These are phyloP conservation scores for Myotis myotis DNA, from an alignment of 2,797 vertebrate species.

Conservation along the genomic window DNA sequence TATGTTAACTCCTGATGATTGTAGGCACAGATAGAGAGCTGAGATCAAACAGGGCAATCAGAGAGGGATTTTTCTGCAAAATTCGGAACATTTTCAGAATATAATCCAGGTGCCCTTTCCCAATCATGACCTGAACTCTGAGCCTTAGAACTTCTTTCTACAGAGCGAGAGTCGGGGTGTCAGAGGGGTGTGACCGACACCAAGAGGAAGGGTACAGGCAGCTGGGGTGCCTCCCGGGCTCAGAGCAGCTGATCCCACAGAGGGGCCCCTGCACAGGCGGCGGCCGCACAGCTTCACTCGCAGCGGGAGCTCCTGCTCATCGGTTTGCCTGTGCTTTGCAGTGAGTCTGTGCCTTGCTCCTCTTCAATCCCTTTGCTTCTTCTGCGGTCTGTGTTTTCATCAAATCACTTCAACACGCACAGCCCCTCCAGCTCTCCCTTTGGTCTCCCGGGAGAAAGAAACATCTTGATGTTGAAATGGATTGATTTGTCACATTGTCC, in stretches of 20 bases:
- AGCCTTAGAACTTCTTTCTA: background rate
- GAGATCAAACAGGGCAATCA: background rate
- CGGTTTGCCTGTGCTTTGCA: background rate
- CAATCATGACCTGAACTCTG: background rate
- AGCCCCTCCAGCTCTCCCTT: background rate
- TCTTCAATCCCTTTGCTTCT: background rate
- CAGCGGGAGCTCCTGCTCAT: background rate
- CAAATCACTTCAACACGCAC: background rate
- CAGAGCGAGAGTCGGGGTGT: background rate
- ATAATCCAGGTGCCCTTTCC: background rate
- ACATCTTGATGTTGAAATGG: background rate
- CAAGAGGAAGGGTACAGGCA: background rate
- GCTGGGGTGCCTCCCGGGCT: background rate
- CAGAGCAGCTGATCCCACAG: background rate
- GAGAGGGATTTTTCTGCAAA: background rate
- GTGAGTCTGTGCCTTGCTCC: background rate
- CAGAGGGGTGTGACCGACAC: background rate
- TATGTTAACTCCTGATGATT: background rate
- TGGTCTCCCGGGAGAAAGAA: background rate
- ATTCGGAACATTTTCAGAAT: background rate
- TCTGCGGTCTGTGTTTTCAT: background rate
- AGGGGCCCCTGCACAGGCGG: background rate
- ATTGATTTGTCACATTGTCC: slow-evolving; percentile 4
- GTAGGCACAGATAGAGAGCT: background rate
- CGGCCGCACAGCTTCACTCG: background rate